Evolutionary conservation across 2,888 invertebrate species (phyloP).

Genomic region (Timema podura): DNA sequence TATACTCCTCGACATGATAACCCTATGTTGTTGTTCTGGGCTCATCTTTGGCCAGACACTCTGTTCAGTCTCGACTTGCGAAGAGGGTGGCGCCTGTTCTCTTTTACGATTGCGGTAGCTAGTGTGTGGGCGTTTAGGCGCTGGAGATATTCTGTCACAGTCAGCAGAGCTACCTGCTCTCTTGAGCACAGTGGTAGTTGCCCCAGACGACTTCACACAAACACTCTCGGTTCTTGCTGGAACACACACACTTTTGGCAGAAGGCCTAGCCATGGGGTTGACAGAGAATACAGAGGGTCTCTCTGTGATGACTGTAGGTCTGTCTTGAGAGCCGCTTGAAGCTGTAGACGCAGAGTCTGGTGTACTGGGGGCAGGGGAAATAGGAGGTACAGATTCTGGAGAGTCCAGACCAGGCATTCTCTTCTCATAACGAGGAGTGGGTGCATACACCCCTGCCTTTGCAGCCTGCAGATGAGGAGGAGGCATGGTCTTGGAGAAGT

Average conservation of each 20-base stretch:
- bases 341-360: constrained; percentile 12
- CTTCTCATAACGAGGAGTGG: constrained; percentile 7
- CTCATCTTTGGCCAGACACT: constrained; percentile 19
- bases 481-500: constrained; percentile 42
- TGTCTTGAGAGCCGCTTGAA: constrained; percentile 7
- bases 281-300: not conserved
- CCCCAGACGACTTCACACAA: not conserved
- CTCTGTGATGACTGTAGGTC: constrained; percentile 17
- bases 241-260: not conserved
- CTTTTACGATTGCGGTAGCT: constrained; percentile 12
- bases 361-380: constrained; percentile 21
- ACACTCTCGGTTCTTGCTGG: constrained; percentile 16
- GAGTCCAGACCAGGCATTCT: not conserved
- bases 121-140: constrained; percentile 18
- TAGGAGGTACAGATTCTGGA: constrained; percentile 3
- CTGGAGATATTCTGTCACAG: constrained; percentile 4
- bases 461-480: constrained; percentile 41
- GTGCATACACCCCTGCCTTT: constrained; percentile 37
- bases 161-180: constrained; percentile 17
- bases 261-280: constrained; percentile 6
- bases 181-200: constrained; percentile 13
- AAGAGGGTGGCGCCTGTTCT: not conserved
- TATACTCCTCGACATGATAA: constrained; percentile 19
- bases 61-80: constrained; percentile 3
- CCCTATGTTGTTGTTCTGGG: constrained; percentile 20